A percentile compares a stretch with the other conserved stretches of the same genome.
phyloP scores from a whole-genome alignment of 1,140 invertebrate species.

The Batillaria attramentaria region DNA sequence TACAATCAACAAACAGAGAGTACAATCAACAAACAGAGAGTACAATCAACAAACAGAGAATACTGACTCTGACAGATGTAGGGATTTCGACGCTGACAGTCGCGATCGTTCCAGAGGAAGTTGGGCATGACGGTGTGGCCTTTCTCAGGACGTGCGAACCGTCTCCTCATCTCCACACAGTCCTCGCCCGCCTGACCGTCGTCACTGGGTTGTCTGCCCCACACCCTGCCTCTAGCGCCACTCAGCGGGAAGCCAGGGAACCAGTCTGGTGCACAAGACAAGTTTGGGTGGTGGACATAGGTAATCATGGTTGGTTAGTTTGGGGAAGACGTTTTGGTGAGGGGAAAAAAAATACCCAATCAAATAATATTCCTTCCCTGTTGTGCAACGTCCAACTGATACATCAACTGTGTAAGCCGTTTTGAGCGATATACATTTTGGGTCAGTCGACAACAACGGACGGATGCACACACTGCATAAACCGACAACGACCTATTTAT shows the following conservation, averaged over 20 bases:
- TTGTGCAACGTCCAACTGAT: no score
- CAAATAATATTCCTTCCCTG: no score
- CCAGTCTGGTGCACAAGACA: slow-evolving; percentile 81
- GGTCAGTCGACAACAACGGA: no score
- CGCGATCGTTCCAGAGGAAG: slow-evolving; percentile 84
- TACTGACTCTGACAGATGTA: slow-evolving; percentile 78
- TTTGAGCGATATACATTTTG: no score
- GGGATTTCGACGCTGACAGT: slow-evolving; percentile 80
- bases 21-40: not conserved
- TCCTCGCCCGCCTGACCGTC: slow-evolving; percentile 84
- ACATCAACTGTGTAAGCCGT: no score
- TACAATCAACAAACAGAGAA: not conserved
- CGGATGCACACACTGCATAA: no score
- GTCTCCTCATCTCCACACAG: slow-evolving; percentile 82
- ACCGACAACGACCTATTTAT: no score
- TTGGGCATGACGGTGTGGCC: slow-evolving; percentile 57
- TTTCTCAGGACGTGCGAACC: slow-evolving; percentile 73
- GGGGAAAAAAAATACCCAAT: no score
- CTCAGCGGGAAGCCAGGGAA: slow-evolving; percentile 81
- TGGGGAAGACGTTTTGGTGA: no score
- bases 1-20: not conserved
- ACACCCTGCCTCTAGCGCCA: slow-evolving; percentile 77
- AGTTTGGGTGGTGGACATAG: not conserved
- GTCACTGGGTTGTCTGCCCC: slow-evolving; percentile 84
- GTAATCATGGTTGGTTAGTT: not conserved